Evolutionary conservation across 2,113 vertebrate species (phyloP).

Genomic region (Cyanistes caeruleus): DNA sequence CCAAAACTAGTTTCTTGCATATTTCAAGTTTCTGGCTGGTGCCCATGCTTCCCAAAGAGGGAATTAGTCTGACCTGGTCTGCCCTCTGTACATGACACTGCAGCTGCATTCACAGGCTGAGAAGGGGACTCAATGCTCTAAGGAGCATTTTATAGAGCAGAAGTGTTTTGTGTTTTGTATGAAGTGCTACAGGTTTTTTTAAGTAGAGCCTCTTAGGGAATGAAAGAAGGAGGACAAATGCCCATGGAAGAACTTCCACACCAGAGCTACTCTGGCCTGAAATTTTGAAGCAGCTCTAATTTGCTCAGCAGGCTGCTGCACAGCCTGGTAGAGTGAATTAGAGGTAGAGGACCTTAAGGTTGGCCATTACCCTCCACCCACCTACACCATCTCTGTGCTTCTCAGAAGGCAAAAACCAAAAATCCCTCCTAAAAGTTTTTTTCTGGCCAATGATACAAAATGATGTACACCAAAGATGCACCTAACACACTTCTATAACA

Average conservation of each 20-base stretch:
- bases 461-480: rapidly evolving
- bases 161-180: background rate
- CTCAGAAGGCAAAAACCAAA: background rate
- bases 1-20: background rate
- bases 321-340: background rate
- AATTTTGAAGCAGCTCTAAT: background rate
- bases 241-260: background rate
- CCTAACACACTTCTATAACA: background rate
- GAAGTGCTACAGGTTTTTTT: background rate
- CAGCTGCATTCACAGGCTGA: background rate
- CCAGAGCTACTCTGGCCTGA: background rate
- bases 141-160: background rate
- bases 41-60: background rate
- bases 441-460: background rate
- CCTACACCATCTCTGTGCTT: background rate
- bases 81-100: background rate
- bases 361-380: background rate
- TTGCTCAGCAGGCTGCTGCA: background rate
- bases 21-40: background rate
- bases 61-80: background rate
- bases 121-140: background rate
- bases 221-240: background rate
- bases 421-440: background rate
- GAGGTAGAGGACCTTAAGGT: background rate
- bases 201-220: background rate